Percentiles rank a stretch among this genome's conserved stretches.
phyloP scores from a whole-genome alignment of 2,113 vertebrate genomes.

The Todiramphus saurophagus region DNA sequence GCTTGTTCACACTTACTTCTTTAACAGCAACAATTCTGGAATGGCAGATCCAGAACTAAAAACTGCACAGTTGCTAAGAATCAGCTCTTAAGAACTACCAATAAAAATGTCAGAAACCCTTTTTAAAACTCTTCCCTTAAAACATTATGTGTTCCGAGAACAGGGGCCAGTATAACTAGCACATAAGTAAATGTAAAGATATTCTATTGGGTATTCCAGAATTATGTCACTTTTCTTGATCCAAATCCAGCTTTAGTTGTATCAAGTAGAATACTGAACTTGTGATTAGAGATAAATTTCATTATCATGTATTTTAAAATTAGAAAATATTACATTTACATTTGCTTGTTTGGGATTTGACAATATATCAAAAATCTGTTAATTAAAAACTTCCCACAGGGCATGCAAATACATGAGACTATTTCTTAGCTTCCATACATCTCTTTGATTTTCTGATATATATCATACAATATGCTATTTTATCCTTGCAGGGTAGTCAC shows the following conservation, averaged over 20 bases:
- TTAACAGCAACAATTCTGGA: neutral
- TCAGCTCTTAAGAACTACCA: neutral
- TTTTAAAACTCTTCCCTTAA: neutral
- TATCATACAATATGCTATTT: constrained; percentile 8
- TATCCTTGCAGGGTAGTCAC: neutral
- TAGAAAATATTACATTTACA: neutral
- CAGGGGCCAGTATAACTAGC: neutral
- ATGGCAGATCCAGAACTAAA: neutral
- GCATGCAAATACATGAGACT: neutral
- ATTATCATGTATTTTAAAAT: neutral
- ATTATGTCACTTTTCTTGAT: neutral
- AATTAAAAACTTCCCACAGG: neutral
- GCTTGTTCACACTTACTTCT: neutral
- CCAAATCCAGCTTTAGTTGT: neutral
- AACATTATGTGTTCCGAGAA: neutral
- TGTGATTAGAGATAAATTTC: neutral
- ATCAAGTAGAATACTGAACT: neutral
- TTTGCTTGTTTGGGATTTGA: neutral
- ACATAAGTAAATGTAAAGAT: neutral
- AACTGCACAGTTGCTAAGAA: neutral
- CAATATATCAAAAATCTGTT: neutral
- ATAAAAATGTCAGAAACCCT: neutral
- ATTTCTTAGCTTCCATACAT: neutral
- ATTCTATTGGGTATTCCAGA: neutral
- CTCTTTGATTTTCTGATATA: constrained; percentile 4